Evolutionary conservation across 1,140 invertebrate species (phyloP).

Genomic region (Eriosoma lanigerum): DNA sequence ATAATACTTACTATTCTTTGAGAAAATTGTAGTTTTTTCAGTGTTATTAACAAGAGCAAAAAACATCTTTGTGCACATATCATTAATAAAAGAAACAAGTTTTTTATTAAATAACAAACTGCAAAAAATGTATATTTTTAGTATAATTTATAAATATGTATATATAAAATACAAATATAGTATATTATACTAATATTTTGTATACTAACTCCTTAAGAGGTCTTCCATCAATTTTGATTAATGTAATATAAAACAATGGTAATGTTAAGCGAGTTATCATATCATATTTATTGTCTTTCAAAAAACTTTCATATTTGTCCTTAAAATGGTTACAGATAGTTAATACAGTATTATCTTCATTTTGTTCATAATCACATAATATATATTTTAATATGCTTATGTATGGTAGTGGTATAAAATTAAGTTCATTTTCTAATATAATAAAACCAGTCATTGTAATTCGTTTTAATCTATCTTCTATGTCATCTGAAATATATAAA

Average conservation of each 20-base stretch:
- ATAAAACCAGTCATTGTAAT: not conserved
- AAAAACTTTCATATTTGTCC: slow-evolving; percentile 42
- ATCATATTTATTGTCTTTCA: slow-evolving; percentile 40
- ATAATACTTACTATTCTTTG: slow-evolving; percentile 26
- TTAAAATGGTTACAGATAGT: slow-evolving; percentile 38
- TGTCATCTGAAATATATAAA: slow-evolving; percentile 32
- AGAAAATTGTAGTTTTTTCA: slow-evolving; percentile 11
- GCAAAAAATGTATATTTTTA: not conserved
- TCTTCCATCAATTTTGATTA: slow-evolving; percentile 49
- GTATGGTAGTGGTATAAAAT: slow-evolving; percentile 39
- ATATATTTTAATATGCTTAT: slow-evolving; percentile 28
- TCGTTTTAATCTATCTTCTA: slow-evolving; percentile 30
- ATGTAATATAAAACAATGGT: slow-evolving; percentile 41
- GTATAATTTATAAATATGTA: not conserved
- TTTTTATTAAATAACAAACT: slow-evolving; percentile 35
- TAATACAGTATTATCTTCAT: slow-evolving; percentile 33
- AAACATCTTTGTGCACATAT: slow-evolving; percentile 39
- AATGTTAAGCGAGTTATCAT: slow-evolving; percentile 39
- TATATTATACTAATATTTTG: no score
- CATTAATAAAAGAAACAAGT: slow-evolving; percentile 38
- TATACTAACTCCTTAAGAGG: slow-evolving; percentile 39
- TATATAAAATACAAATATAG: no score
- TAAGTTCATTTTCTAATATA: slow-evolving; percentile 22
- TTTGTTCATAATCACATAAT: slow-evolving; percentile 34
- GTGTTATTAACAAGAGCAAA: slow-evolving; percentile 38